These are phyloP conservation scores for Neotoma lepida DNA, from an alignment of 2,113 vertebrate species.

Conservation along the genomic window DNA sequence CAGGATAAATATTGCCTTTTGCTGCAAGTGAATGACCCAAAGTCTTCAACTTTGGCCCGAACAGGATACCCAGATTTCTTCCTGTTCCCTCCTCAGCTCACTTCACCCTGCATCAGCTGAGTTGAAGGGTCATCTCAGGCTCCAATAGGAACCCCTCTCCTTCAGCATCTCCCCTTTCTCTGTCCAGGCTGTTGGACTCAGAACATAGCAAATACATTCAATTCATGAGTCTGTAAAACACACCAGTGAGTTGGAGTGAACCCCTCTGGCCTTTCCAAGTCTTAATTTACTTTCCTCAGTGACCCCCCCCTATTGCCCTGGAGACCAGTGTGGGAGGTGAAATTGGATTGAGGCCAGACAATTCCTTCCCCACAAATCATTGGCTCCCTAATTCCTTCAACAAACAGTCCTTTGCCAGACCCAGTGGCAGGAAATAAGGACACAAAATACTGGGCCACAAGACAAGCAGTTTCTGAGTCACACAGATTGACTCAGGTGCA, in stretches of 20 bases:
- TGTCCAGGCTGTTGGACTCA: neutral
- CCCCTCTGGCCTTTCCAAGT: neutral
- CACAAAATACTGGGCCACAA: no score
- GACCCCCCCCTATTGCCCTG: neutral
- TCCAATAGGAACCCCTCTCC: no score
- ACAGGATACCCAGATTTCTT: neutral
- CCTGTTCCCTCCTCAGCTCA: accelerated
- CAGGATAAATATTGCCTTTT: accelerated
- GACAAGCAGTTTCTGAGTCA: neutral
- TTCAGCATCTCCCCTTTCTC: neutral
- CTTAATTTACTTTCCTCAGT: neutral
- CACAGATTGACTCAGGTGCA: accelerated
- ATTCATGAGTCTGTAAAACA: neutral
- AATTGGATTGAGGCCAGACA: accelerated
- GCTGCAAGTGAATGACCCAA: accelerated
- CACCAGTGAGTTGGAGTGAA: accelerated
- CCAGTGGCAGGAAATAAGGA: neutral
- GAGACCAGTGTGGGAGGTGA: neutral
- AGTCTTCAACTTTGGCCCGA: neutral
- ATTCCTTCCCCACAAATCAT: neutral
- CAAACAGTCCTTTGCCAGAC: neutral
- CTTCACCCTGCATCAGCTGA: neutral
- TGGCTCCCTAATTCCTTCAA: neutral
- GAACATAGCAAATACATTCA: neutral
- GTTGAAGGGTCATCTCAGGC: slow-evolving; percentile 48